phyloP scores from a whole-genome alignment of 2,113 vertebrate species.

The Emydocephalus ijimae region DNA sequence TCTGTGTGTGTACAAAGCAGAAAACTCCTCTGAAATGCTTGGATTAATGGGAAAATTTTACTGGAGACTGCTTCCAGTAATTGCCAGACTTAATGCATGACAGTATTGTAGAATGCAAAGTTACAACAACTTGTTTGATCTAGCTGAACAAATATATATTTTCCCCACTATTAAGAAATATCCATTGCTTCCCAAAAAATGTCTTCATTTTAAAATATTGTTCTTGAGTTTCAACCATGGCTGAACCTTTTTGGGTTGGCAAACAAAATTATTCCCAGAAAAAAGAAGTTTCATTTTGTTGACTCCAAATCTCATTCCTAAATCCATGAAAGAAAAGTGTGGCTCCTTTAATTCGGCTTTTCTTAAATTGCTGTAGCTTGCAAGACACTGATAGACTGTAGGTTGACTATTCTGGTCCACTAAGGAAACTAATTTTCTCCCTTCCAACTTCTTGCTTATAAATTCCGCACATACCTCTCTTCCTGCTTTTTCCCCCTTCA shows the following conservation, averaged over 20 bases:
- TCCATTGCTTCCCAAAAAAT: not conserved
- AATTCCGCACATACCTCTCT: not conserved
- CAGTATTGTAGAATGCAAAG: not conserved
- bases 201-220: not conserved
- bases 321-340: not conserved
- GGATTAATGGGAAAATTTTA: not conserved
- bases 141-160: not conserved
- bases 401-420: not conserved
- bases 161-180: not conserved
- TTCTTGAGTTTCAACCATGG: not conserved
- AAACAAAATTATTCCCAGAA: not conserved
- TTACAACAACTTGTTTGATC: not conserved
- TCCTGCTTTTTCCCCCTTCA: not conserved
- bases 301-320: not conserved
- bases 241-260: not conserved
- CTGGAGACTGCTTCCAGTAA: not conserved
- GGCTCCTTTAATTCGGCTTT: not conserved
- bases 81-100: not conserved
- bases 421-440: not conserved
- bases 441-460: not conserved
- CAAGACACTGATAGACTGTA: not conserved
- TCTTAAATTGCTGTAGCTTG: not conserved
- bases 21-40: not conserved
- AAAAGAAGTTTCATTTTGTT: not conserved
- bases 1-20: not conserved